Base-by-base conservation (phyloP, 2,797 vertebrate genomes). In the Anguilla anguilla region DNA sequence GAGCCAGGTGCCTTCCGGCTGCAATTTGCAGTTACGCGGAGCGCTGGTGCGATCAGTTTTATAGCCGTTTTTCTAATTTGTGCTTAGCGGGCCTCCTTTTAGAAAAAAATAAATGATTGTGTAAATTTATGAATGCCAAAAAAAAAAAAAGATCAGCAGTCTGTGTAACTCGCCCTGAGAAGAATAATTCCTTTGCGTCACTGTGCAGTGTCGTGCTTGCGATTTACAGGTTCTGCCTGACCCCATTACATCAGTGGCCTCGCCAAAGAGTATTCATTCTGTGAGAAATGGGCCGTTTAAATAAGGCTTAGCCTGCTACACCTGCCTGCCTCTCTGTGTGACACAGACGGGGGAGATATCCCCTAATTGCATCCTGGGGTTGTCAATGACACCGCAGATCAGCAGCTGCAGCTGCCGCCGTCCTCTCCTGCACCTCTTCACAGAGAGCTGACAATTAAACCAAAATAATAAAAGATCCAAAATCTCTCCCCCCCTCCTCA, bases 171-270 rank as follows among this genome's bases (percentile, higher is more conserved):
- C 15, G 79, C 25, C 2, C 43, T 11, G 39, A 25, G 55, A 51
- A 22, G 28, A 83, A 77, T 67, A 72, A 89, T 90, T 69, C 57
- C 89, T 91, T 84, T 74, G 90, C 90, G 86, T 86, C 86, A 79
- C 39, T 31, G 64, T 9, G 85, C 67, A 64, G 88, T 77, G 72
- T 87, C 69, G 43, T 88, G 77, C 49, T 85, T 61, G 67, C 59
- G 28, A 67, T 87, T 3, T 6, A 57, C 49, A 2, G 3, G 81
- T 86, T 89, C 59, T 84, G 72, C 90, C 90, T 90, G 90, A 93
- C 93, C 92, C 59, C 88, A 86, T 89, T 92, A 89, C 93, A 91
- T 93, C 93, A 85, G 22, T 1, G 11, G 28, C 55, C 85, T 72
- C 35, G 77, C 74, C 53, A 43, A 74, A 81, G 89, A 84, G 86